Conservation (phyloP, 2,888 invertebrate genomes). For the Lasioglossum figueresi region DNA sequence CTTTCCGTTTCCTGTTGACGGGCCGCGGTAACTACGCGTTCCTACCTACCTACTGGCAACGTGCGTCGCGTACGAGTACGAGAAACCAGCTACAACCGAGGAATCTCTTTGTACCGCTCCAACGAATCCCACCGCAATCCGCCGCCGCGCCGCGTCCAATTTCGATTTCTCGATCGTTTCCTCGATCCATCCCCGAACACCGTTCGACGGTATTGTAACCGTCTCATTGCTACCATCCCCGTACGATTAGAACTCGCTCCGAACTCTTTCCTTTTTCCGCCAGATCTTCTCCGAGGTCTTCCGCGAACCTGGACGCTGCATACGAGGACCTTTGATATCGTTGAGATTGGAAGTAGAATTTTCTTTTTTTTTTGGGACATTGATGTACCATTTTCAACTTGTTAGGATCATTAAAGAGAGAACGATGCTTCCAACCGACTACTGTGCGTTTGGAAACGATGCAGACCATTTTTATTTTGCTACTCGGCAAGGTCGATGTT, state of each 20-base stretch:
- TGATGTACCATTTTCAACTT: too few relatives aligned
- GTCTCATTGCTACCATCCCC: not conserved
- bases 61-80: constrained; percentile 5
- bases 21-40: constrained; percentile 59
- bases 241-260: not conserved
- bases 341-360: too few relatives aligned
- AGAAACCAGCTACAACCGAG: constrained; percentile 21
- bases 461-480: too few relatives aligned
- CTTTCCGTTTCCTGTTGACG: constrained; percentile 77
- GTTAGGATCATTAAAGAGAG: too few relatives aligned
- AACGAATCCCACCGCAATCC: not conserved
- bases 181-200: not conserved
- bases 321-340: too few relatives aligned
- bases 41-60: not conserved
- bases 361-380: too few relatives aligned
- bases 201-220: not conserved
- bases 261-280: too few relatives aligned
- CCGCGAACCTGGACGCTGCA: too few relatives aligned
- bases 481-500: too few relatives aligned
- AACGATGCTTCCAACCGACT: not conserved
- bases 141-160: not conserved
- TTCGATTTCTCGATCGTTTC: not conserved
- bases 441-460: not conserved
- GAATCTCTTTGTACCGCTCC: not conserved
- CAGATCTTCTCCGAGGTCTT: too few relatives aligned